phyloP scores from a whole-genome alignment of 1,140 invertebrate species.

The Doryteuthis pealeii region DNA sequence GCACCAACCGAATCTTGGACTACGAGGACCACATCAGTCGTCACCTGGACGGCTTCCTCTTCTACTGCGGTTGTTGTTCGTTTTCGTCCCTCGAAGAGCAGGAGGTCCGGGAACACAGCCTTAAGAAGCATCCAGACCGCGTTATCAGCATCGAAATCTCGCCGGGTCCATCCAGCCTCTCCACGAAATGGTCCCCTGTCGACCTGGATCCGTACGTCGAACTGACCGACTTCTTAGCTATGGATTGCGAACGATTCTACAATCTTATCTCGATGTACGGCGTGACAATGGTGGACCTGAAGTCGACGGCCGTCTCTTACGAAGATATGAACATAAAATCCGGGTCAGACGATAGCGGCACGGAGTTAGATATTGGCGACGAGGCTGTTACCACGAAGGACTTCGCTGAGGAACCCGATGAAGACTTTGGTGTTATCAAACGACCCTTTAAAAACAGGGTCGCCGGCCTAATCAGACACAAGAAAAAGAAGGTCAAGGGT shows the following conservation, averaged over 20 bases:
- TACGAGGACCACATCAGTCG: slow-evolving; percentile 1
- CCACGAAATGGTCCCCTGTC: not conserved
- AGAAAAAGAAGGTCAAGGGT: not conserved
- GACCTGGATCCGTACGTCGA: not conserved
- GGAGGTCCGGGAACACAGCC: not conserved
- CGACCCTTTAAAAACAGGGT: not conserved
- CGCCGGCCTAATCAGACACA: not conserved
- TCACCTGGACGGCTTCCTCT: not conserved
- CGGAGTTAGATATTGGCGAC: too few species aligned
- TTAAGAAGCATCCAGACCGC: not conserved
- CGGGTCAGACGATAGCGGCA: not conserved
- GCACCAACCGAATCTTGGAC: not conserved
- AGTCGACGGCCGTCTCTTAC: slow-evolving; percentile 1
- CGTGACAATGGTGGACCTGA: slow-evolving; percentile 1
- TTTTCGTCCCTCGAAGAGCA: not conserved
- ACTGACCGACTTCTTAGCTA: not conserved
- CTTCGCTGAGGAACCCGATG: not conserved
- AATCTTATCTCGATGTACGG: not conserved
- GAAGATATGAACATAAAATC: not conserved
- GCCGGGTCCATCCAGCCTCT: not conserved
- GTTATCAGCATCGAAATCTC: not conserved
- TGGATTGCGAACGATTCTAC: not conserved
- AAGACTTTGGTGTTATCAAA: not conserved
- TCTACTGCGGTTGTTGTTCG: not conserved
- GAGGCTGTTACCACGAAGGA: too few species aligned